Evolutionary conservation across 2,113 vertebrate genomes (phyloP), one percentile per base, ranked within the genome.

Genomic region (Neodontobutis hainanensis): DNA sequence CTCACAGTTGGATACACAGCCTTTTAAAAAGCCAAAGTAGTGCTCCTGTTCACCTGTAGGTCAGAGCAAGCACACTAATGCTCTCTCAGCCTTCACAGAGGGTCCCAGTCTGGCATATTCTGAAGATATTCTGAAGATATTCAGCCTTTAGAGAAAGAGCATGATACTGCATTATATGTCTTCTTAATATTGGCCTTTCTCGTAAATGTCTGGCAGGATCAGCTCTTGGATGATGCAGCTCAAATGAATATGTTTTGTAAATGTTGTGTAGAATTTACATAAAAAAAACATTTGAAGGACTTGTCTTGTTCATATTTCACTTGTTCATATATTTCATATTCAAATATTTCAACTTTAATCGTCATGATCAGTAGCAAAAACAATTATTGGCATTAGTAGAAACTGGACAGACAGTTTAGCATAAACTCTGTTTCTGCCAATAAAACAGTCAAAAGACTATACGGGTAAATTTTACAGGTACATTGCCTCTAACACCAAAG

Each of bases 31-130:
- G 32, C 55, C 32, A 53, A 12, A 40, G n/a, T 38, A 72, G 35
- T 65, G 14, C 57, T 62, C 42, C 12, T 9, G 42, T 64, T 71
- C 70, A 83, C 69, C 55, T 71, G 11, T 56, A 64, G 79, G 64
- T 73, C 65, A 67, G 46, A 47, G 12, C 11, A 65, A 81, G 70
- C 16, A 27, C 4, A 38, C 60, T 44, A 44, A 58, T 65, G 19
- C 32, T 70, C 11, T 58, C 34, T 52, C 2, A 49, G 27, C 10
- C 45, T 50, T 6, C 36, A 44, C 45, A 6, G n/a, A 40, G 44
- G 63, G 62, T 69, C 66, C 59, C 35, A 8, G 5, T 57, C 45
- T 67, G 65, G 68, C 68, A 73, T 75, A 66, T 46, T 70, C 46
- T 47, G 44, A 27, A 44, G 46, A 73, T 75, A 66, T 46, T 70